A percentile compares a stretch with the other conserved stretches of the same genome.
Evolutionary conservation across 2,888 invertebrate genomes (phyloP).

Genomic region (Aproaerema taeniolella): DNA sequence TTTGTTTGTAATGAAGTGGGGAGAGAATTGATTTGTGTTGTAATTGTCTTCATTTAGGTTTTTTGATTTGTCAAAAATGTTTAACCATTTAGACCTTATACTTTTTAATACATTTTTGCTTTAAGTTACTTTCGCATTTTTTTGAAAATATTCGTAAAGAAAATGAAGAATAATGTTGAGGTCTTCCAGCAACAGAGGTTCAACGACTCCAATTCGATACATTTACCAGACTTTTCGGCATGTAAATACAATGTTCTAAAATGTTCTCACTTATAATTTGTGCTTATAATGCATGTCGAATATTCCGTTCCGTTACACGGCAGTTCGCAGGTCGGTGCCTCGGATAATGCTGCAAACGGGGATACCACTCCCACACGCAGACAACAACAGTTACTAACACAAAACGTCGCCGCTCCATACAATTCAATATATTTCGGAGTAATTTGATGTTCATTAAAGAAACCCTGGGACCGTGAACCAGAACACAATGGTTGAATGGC

Average conservation of each 20-base stretch:
- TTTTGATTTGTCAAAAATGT: too few relatives aligned
- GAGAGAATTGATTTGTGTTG: neutral
- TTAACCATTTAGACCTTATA: too few relatives aligned
- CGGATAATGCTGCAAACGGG: constrained; percentile 43
- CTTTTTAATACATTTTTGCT: too few relatives aligned
- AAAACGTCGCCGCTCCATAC: constrained; percentile 68
- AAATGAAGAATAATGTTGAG: too few relatives aligned
- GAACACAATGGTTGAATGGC: constrained; percentile 77
- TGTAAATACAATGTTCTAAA: constrained; percentile 63
- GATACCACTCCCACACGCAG: constrained; percentile 44
- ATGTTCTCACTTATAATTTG: constrained; percentile 77
- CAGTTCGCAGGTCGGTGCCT: constrained; percentile 58
- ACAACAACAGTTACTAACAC: constrained; percentile 62
- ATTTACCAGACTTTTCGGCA: constrained; percentile 46
- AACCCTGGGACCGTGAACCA: constrained; percentile 75
- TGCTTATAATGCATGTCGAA: constrained; percentile 74
- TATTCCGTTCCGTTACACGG: constrained; percentile 72
- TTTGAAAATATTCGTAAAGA: too few relatives aligned
- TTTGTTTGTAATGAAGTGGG: neutral
- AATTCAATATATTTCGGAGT: constrained; percentile 76
- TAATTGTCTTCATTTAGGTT: too few relatives aligned
- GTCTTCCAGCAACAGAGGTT: neutral
- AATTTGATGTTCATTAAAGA: constrained; percentile 77
- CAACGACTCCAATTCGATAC: constrained; percentile 5
- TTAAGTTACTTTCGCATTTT: too few relatives aligned